phyloP scores from a whole-genome alignment of 2,113 vertebrate genomes.

The Ovibos moschatus region DNA sequence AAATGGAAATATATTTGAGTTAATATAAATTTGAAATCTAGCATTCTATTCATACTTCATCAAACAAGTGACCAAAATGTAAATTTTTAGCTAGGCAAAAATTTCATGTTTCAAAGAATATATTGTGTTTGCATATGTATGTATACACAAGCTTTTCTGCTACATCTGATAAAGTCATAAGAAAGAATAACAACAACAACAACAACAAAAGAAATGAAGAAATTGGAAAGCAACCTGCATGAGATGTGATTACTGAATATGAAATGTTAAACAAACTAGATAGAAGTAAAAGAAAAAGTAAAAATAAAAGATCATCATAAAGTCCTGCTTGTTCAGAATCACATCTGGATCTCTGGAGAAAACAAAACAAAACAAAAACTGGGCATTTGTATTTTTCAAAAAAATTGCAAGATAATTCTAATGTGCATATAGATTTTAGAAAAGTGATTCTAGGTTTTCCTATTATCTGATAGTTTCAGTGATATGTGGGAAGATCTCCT shows the following conservation, averaged over 20 bases:
- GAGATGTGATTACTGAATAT: background rate
- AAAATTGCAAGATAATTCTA: background rate
- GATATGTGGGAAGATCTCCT: background rate
- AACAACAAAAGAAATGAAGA: background rate
- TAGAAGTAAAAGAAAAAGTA: background rate
- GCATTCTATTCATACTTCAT: background rate
- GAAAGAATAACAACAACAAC: background rate
- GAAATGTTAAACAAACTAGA: background rate
- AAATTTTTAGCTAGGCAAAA: background rate
- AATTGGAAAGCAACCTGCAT: background rate
- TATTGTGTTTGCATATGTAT: background rate
- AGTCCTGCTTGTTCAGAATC: background rate
- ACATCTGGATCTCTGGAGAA: background rate
- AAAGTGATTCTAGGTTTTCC: background rate
- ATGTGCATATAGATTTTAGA: background rate
- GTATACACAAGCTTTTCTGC: background rate
- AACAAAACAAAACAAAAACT: background rate
- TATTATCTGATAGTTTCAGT: background rate
- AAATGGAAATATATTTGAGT: background rate
- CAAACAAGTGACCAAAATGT: background rate
- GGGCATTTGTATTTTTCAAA: background rate
- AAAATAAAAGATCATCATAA: background rate
- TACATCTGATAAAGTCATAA: background rate
- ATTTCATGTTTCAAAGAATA: background rate
- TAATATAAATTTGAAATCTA: background rate